A percentile compares a stretch with the other conserved stretches of the same genome.
These are phyloP conservation scores for Montipora foliosa DNA, from an alignment of 64 coral and sea anemone species.

Conservation along the genomic window DNA sequence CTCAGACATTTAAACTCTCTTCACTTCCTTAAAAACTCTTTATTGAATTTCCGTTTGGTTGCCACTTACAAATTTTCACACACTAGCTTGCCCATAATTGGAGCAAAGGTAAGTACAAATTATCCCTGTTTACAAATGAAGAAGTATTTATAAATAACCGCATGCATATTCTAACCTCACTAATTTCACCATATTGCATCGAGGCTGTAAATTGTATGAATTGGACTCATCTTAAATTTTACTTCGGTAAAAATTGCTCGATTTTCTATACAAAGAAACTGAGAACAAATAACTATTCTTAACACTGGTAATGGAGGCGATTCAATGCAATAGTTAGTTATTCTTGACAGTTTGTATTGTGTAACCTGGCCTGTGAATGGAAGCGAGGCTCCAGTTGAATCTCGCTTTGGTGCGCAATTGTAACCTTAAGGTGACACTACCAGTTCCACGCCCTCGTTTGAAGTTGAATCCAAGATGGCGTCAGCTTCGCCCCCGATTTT, in stretches of 20 bases:
- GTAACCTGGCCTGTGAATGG: too few species aligned
- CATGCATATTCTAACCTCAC: neutral
- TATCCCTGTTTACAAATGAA: neutral
- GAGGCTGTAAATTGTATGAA: neutral
- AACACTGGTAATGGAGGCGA: too few species aligned
- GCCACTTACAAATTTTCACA: neutral
- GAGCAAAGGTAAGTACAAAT: neutral
- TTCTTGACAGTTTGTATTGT: too few species aligned
- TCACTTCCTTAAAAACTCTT: neutral
- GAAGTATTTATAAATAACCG: neutral
- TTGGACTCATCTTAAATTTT: neutral
- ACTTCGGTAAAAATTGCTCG: neutral
- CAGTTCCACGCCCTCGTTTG: too few species aligned
- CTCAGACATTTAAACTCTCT: neutral
- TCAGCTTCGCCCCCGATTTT: too few species aligned
- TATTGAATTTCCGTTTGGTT: neutral
- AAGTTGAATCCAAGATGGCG: too few species aligned
- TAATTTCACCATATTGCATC: neutral
- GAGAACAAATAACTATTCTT: neutral
- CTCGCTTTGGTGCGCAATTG: too few species aligned
- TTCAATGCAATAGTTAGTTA: too few species aligned
- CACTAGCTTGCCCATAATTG: neutral
- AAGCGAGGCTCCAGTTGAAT: too few species aligned
- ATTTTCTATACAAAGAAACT: neutral
- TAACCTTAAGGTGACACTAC: too few species aligned